Evolutionary conservation across 2,797 vertebrate genomes (phyloP), one percentile per base, ranked within the genome.

Genomic region (Anguilla pacifica): DNA sequence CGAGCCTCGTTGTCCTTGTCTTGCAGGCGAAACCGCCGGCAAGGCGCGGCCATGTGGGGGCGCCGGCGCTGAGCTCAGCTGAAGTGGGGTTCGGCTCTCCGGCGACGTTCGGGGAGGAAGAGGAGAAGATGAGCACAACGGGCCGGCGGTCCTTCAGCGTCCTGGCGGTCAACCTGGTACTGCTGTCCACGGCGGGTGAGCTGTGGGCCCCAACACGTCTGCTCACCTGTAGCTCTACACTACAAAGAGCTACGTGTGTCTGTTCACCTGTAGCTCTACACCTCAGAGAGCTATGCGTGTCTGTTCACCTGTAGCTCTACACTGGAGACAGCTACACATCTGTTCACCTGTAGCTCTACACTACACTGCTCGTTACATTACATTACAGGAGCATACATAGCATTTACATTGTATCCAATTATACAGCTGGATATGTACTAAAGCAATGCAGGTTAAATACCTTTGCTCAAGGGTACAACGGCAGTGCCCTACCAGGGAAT

Each of bases 81-180:
- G 94, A 93, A 92, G 91, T 93, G 89, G 86, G 0, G 91, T 88
- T 89, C 51, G 15, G 81, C 70, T 93, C 93, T 92, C 89, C 91
- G 93, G 94, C 93, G 35, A 88, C 91, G 87, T 88, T 92, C 92
- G 94, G 93, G 95, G 92, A 97, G 98, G 98, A 97, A 94, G 97
- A 96, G 96, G 94, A 95, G 96, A 98, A 94, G 96, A 99, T 99
- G 98, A 98, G 97, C 97, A 97, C 97, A 96, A 97, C 97, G 96
- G 97, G 96, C 95, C 96, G 93, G 93, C 97, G 96, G 96, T 96
- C 97, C 96, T 93, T 97, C 96, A 98, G 98, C 92, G 96, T 96
- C 95, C 97, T 98, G 94, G 95, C 96, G 83, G 93, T 98, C 93
- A 93, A 98, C 91, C 95, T 98, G 92, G 96, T 97, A 2, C 93